Evolutionary conservation across 2,797 vertebrate species (phyloP), one percentile per base, ranked within the genome.

Genomic region (Lutra lutra): DNA sequence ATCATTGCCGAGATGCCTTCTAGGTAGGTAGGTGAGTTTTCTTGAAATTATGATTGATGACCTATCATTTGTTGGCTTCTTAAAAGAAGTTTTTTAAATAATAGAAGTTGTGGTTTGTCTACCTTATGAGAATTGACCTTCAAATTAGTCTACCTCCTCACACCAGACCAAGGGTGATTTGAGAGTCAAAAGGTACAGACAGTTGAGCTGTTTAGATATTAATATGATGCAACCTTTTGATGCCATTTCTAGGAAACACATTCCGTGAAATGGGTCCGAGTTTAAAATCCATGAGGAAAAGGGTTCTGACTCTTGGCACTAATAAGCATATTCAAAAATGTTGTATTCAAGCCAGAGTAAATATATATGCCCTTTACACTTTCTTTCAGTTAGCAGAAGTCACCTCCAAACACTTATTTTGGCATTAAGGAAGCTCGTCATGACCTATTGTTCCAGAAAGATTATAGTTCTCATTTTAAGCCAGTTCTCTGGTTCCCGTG

Each of bases 401-500:
- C 92, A 97, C 96, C 85, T 87, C 88, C 97, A 95, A 97, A 92
- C 96, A 97, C 97, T 98, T 98, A 93, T 92, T 98, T 94, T 97
- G 97, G 88, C 97, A 78, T 97, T 96, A 97, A 98, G 98, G 98
- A 98, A 98, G 97, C 96, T 97, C 27, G 51, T 98, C 97, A 98
- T 96, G 86, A 89, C 97, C 96, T 96, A 91, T 98, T 98, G 98
- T 98, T 98, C 89, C 86, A 94, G 88, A 96, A 97, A 98, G 73
- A 95, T 97, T 98, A 35, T 97, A 97, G 94, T 96, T 95, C 84
- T 78, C 91, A 64, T 97, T 98, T 73, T 95, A 94, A 96, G 89
- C 95, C 96, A 94, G 96, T 96, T 97, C 95, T 98, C 90, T 98
- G 97, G 98, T 98, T 98, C 97, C 95, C 94, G 91, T 97, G 94